Evolutionary conservation across 1,140 invertebrate species (phyloP), one percentile per base, ranked within the genome.

Genomic region (Drosophila takahashii): DNA sequence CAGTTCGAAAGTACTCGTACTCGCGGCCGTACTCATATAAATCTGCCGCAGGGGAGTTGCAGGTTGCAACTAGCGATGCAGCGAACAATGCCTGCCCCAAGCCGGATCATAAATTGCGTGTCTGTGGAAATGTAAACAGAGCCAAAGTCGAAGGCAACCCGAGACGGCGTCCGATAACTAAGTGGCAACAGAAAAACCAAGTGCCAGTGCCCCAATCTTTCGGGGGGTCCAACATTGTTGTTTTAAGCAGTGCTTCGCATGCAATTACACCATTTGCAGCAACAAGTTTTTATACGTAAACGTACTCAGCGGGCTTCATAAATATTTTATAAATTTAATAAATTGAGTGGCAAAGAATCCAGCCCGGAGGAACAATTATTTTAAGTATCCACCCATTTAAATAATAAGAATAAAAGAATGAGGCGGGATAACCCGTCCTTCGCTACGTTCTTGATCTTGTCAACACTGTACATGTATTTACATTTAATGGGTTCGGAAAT

Each of bases 241-340:
- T 48, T 26, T 69, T 67, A 15, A 54, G 51, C 37, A 42, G 37
- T 11, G 32, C 9, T 15, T 72, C 47, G 67, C 69, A 72, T 72
- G 69, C 47, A 60, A 60, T 34, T 37, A n/a, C 45, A 51, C 45
- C 51, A 71, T 71, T 71, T 71, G 65, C 69, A 16, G 69, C 29
- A 72, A 72, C 53, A 71, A 70, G 65, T 59, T 70, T 50, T 42
- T 36, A 15, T 26, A 37, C 18, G 39, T 47, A 67, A 69, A 67
- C 26, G 22, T 39, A 22, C 34, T 16, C 16, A 18, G 26, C 32
- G 4, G 22, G 9, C 69, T 52, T 72, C 47, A 72, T 72, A 72
- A 72, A 72, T 72, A 72, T 72, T 72, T 60, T 32, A 51, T 44
- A 60, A 72, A 73, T 72, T 60, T 72, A 72, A 72, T 72, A 72